These are phyloP conservation scores for Lagopus muta DNA, from an alignment of 2,113 vertebrate species.

Conservation along the genomic window DNA sequence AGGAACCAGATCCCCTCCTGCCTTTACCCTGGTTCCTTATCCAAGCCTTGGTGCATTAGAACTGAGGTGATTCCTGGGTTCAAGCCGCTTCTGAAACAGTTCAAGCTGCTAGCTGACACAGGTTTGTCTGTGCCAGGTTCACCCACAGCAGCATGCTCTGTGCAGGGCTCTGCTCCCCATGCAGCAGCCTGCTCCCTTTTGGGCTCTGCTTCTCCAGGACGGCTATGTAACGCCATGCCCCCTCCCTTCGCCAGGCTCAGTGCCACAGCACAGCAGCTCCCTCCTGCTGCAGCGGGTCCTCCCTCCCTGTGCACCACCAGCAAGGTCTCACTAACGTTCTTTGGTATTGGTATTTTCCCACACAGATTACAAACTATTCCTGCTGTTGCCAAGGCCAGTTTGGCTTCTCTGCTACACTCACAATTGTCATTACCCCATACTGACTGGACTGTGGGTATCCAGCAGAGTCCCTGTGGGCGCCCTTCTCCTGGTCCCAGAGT, in stretches of 20 bases:
- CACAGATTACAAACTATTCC: background rate
- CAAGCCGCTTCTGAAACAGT: background rate
- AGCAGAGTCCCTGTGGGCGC: background rate
- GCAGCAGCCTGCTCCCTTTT: background rate
- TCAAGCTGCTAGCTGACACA: background rate
- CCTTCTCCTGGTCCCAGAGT: background rate
- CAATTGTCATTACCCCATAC: background rate
- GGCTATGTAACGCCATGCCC: rapidly evolving
- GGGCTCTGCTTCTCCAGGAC: background rate
- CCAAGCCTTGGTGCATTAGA: background rate
- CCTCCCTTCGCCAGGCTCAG: background rate
- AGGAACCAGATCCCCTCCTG: background rate
- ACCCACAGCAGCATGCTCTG: rapidly evolving
- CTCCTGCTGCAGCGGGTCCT: background rate
- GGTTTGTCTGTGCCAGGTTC: background rate
- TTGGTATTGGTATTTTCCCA: background rate
- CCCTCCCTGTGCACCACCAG: background rate
- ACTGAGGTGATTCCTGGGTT: background rate
- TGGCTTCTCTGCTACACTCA: background rate
- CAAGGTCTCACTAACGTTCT: background rate
- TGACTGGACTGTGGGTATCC: background rate
- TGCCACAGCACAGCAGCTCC: background rate
- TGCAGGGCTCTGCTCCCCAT: background rate
- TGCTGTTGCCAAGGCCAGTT: background rate
- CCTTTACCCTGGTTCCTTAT: background rate